phyloP scores from a whole-genome alignment of 2,113 vertebrate genomes.

The Callithrix jacchus region DNA sequence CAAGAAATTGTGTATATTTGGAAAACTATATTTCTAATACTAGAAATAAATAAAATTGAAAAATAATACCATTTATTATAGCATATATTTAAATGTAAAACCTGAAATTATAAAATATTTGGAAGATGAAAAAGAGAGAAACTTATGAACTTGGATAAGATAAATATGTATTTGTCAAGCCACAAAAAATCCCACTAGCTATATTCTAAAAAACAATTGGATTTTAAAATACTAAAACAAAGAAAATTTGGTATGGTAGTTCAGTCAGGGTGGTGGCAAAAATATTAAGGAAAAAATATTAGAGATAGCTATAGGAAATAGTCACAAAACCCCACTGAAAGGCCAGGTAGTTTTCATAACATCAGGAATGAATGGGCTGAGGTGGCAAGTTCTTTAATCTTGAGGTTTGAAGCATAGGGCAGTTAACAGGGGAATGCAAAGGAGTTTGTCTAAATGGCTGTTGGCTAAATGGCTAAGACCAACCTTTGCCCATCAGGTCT shows the following conservation, averaged over 20 bases:
- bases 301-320: too few species aligned
- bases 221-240: background rate
- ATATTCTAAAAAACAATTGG: background rate
- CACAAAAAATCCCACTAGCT: background rate
- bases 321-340: too few species aligned
- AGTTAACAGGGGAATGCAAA: too few species aligned
- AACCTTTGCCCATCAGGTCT: too few species aligned
- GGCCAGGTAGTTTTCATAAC: too few species aligned
- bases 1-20: background rate
- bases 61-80: background rate
- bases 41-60: background rate
- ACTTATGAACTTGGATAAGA: background rate
- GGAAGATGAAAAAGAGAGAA: background rate
- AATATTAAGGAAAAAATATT: too few species aligned
- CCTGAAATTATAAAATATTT: background rate
- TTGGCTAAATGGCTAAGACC: too few species aligned
- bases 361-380: too few species aligned
- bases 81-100: background rate
- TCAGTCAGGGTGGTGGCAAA: too few species aligned
- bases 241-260: background rate
- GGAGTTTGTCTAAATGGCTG: too few species aligned
- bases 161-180: background rate
- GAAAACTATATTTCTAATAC: background rate
- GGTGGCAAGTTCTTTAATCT: too few species aligned
- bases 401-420: too few species aligned